Conservation (phyloP, 2,888 invertebrate species). For the Seira sanloemensis region DNA sequence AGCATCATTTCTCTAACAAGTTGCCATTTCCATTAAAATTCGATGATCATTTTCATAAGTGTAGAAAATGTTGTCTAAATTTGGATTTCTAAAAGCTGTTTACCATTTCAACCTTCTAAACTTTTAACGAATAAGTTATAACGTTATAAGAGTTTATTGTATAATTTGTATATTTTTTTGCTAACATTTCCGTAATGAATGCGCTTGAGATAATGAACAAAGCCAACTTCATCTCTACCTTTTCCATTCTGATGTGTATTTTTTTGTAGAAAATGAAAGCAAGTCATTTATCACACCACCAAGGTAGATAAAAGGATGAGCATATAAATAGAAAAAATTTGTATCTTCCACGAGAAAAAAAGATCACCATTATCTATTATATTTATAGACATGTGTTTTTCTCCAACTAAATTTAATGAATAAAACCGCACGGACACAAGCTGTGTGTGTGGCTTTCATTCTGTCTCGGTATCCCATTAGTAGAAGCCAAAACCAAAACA, state of each 20-base stretch:
- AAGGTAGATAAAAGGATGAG: background rate
- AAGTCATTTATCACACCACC: background rate
- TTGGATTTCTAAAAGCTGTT: no score
- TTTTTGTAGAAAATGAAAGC: background rate
- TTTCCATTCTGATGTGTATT: background rate
- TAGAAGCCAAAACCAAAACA: conserved; percentile 16
- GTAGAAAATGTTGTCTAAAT: no score
- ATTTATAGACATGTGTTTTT: background rate
- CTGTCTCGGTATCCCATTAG: background rate
- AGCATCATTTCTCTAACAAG: background rate
- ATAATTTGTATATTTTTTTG: no score
- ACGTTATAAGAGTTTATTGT: no score
- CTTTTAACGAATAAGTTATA: no score
- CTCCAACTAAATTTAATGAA: background rate
- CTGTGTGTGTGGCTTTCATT: background rate
- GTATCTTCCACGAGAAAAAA: background rate
- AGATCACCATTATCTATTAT: background rate
- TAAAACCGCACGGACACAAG: background rate
- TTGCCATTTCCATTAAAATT: no score
- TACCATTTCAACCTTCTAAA: no score
- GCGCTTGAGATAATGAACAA: no score
- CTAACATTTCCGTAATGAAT: no score
- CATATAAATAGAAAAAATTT: background rate
- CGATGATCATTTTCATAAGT: no score
- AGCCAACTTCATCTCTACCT: no score